phyloP scores from a whole-genome alignment of 37 sponge, comb jelly and placozoan genomes.

The Agelas oroides region DNA sequence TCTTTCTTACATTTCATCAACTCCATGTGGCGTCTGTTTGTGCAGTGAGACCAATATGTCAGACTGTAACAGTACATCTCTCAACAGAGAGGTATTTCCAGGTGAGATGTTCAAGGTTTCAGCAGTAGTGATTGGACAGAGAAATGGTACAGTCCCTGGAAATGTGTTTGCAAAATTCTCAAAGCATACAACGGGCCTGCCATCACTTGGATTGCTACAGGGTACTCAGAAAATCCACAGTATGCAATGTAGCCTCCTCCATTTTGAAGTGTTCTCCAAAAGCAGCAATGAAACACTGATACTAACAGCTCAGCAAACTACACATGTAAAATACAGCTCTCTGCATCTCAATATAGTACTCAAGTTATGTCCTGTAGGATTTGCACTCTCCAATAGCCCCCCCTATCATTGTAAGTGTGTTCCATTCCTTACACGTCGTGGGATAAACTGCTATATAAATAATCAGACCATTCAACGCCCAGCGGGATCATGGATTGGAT shows the following conservation, averaged over 20 bases:
- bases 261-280: too few relatives aligned
- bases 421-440: too few relatives aligned
- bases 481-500: neutral
- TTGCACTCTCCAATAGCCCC: too few relatives aligned
- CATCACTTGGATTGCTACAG: too few relatives aligned
- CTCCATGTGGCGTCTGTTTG: neutral
- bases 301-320: too few relatives aligned
- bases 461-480: neutral
- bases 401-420: too few relatives aligned
- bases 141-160: neutral
- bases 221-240: neutral
- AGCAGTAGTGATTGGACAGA: neutral
- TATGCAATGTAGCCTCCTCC: too few relatives aligned
- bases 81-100: neutral
- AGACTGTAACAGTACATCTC: neutral
- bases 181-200: neutral
- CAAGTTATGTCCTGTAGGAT: too few relatives aligned
- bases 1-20: neutral
- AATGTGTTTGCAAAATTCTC: neutral
- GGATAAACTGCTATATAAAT: too few relatives aligned
- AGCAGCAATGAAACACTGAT: too few relatives aligned
- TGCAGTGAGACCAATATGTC: neutral
- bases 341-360: too few relatives aligned
- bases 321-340: too few relatives aligned
- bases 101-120: neutral